phyloP scores from a whole-genome alignment of 2,113 vertebrate species.

The Tychaedon coryphoeus region DNA sequence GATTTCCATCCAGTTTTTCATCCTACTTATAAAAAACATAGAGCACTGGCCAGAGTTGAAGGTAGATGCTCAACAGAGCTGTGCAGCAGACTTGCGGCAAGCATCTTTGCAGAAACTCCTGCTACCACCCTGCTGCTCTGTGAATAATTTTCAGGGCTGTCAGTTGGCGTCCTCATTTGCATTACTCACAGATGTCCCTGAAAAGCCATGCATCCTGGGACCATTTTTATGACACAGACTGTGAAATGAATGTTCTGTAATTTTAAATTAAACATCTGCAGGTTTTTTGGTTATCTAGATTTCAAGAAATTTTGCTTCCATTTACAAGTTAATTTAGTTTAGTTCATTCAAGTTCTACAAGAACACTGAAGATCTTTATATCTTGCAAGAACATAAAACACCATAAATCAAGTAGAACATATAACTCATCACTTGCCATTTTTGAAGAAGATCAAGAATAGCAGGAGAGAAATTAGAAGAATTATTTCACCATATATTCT shows the following conservation, averaged over 20 bases:
- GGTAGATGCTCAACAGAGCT: background rate
- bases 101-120: background rate
- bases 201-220: background rate
- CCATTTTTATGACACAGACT: background rate
- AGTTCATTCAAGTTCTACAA: background rate
- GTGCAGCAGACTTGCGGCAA: background rate
- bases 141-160: background rate
- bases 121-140: background rate
- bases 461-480: background rate
- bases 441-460: background rate
- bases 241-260: constrained; percentile 17
- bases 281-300: background rate
- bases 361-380: background rate
- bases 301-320: background rate
- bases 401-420: background rate
- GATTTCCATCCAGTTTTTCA: background rate
- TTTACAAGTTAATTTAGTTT: constrained; percentile 6
- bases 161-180: background rate
- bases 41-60: background rate
- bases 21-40: background rate
- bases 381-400: background rate
- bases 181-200: constrained; percentile 53
- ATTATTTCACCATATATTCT: background rate
- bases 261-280: constrained; percentile 51
- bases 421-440: background rate